Percentiles rank a stretch among this genome's conserved stretches.
phyloP scores from a whole-genome alignment of 2,797 vertebrate genomes.

The Hylomyscus alleni region DNA sequence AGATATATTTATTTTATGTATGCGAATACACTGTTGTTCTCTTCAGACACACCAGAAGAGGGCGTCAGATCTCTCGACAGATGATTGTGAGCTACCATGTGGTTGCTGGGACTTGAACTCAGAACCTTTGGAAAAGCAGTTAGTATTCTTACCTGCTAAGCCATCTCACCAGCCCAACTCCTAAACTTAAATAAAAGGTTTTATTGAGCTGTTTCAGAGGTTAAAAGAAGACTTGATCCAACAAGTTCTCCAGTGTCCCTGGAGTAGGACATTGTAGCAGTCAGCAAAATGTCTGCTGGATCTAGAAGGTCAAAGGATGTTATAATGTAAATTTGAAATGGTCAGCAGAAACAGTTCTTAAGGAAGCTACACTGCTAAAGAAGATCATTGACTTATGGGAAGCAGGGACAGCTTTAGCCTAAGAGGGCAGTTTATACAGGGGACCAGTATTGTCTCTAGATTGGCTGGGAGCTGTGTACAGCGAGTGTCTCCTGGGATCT shows the following conservation, averaged over 20 bases:
- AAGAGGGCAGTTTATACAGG: not conserved
- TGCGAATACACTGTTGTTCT: too few species aligned
- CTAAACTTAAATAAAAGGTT: not conserved
- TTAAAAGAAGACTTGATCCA: not conserved
- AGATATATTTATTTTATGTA: too few species aligned
- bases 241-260: not conserved
- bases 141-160: too few species aligned
- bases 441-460: not conserved
- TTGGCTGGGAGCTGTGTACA: not conserved
- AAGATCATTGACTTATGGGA: not conserved
- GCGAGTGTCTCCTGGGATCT: not conserved
- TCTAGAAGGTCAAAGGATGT: not conserved
- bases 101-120: too few species aligned
- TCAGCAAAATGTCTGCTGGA: not conserved
- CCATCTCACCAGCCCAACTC: not conserved
- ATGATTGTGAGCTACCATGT: too few species aligned
- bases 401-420: not conserved
- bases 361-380: not conserved
- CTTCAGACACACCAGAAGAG: too few species aligned
- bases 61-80: too few species aligned
- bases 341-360: not conserved
- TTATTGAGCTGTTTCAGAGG: not conserved
- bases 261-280: not conserved
- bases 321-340: not conserved
- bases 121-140: too few species aligned